phyloP scores from a whole-genome alignment of 2,797 vertebrate species.

The Prionace glauca region DNA sequence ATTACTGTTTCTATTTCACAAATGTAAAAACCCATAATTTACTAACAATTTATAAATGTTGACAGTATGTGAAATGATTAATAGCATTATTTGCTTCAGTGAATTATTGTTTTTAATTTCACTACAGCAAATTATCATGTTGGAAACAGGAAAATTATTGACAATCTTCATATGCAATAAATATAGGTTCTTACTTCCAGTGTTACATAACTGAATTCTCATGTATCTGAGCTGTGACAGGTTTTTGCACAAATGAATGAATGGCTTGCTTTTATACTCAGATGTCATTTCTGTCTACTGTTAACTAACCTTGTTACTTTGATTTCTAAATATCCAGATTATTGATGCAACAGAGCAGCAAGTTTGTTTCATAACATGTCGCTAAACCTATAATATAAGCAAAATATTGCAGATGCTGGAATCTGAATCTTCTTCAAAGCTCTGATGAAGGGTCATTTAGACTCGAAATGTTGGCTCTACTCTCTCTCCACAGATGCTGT shows the following conservation, averaged over 20 bases:
- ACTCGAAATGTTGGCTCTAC: no score
- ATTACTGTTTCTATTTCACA: constrained; percentile 10
- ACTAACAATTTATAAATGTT: constrained; percentile 10
- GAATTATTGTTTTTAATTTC: constrained; percentile 37
- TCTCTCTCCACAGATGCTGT: no score
- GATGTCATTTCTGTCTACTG: not conserved
- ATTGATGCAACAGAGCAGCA: not conserved
- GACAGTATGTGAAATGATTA: constrained; percentile 30
- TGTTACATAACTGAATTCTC: no score
- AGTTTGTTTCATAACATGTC: not conserved
- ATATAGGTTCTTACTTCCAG: not conserved
- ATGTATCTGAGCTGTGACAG: not conserved
- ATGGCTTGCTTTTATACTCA: not conserved
- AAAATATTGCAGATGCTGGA: no score
- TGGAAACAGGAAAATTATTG: constrained; percentile 18
- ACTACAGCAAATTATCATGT: constrained; percentile 15
- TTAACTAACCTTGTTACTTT: constrained; percentile 16
- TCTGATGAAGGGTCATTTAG: no score
- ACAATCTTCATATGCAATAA: constrained; percentile 13
- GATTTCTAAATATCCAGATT: not conserved
- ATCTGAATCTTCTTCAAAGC: no score
- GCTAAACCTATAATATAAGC: not conserved
- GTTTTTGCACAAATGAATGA: not conserved
- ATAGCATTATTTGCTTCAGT: constrained; percentile 18
- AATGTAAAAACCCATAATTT: constrained; percentile 17